These are phyloP conservation scores for Perca flavescens DNA, from an alignment of 2,113 vertebrate genomes.

Conservation along the genomic window DNA sequence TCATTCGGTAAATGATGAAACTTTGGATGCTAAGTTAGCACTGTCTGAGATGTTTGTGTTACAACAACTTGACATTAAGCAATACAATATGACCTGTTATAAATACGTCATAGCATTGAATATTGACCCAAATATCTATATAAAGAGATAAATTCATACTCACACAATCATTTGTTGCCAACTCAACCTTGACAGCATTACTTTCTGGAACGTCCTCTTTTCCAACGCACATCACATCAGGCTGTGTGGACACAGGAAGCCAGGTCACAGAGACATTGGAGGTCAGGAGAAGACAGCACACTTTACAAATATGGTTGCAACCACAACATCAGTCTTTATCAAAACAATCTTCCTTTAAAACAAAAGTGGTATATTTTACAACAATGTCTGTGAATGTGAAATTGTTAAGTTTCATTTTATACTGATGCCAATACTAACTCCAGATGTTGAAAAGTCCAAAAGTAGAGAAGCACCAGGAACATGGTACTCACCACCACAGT, in stretches of 20 bases:
- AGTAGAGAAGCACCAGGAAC: neutral
- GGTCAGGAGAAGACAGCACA: neutral
- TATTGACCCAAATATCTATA: no score
- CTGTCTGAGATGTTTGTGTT: no score
- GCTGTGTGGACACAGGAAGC: constrained; percentile 57
- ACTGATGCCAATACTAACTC: neutral
- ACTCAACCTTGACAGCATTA: constrained; percentile 11
- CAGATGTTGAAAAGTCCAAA: neutral
- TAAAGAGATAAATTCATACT: constrained; percentile 44
- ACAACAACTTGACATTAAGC: no score
- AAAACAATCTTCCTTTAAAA: neutral
- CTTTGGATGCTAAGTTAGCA: no score
- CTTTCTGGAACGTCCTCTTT: constrained; percentile 41
- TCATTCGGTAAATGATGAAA: no score
- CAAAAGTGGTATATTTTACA: neutral
- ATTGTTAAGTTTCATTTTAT: neutral
- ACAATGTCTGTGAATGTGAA: neutral
- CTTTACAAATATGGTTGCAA: neutral
- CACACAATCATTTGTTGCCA: constrained; percentile 41
- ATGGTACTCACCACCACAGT: constrained; percentile 9
- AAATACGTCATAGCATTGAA: no score
- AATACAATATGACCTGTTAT: no score
- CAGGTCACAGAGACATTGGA: constrained; percentile 5
- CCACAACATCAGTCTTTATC: neutral
- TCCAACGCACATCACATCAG: constrained; percentile 52